phyloP scores from a whole-genome alignment of 2,797 vertebrate species.

The Sciaenops ocellatus region DNA sequence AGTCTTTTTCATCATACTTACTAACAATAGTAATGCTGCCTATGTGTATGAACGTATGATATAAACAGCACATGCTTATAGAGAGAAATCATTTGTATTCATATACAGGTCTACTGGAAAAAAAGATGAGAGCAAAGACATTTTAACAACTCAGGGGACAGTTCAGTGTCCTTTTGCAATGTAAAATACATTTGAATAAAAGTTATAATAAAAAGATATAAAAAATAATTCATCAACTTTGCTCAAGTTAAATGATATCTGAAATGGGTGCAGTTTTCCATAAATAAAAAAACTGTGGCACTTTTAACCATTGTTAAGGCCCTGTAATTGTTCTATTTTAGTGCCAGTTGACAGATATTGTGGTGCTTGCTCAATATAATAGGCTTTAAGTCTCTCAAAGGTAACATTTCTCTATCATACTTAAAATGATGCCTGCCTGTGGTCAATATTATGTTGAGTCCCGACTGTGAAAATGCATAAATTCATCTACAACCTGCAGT shows the following conservation, averaged over 20 bases:
- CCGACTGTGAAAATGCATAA: neutral
- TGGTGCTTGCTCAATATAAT: neutral
- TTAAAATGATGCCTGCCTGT: neutral
- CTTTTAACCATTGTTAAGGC: neutral
- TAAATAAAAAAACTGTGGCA: neutral
- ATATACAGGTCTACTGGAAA: neutral
- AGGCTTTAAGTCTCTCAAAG: neutral
- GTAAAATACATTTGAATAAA: neutral
- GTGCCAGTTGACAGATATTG: neutral
- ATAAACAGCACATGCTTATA: conserved; percentile 22
- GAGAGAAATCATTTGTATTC: neutral
- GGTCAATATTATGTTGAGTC: neutral
- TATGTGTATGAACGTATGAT: conserved; percentile 20
- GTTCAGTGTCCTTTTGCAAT: neutral
- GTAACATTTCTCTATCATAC: neutral
- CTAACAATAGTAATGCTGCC: neutral
- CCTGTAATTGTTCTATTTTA: neutral
- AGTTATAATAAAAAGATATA: neutral
- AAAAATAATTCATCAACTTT: neutral
- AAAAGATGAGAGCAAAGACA: neutral
- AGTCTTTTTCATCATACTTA: conserved; percentile 34
- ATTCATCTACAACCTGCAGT: neutral
- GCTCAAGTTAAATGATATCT: neutral
- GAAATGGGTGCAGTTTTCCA: neutral
- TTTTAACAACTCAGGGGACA: neutral